Evolutionary conservation across 2,888 invertebrate species (phyloP), one percentile per base, ranked within the genome.

Genomic region (Torymus tubicola): DNA sequence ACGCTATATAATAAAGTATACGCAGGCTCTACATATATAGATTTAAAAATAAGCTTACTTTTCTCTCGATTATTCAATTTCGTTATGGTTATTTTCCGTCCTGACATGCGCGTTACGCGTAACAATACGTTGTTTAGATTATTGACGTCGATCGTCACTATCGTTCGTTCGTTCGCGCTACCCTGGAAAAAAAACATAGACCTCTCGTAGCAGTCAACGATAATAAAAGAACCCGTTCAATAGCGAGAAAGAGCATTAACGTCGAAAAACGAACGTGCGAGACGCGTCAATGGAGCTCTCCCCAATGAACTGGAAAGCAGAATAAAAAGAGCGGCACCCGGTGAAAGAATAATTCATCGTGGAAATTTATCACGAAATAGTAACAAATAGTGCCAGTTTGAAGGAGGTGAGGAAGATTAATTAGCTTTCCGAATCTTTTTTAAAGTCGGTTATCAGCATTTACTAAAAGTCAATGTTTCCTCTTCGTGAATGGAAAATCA

Each of bases 181-280:
- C 42, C 42, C 42, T 42, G 42, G 8, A 58, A 69, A 74, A 79
- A 73, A 79, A 57, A 42, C 10, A 14, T 57, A 16, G 10, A n/a
- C 52, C 21, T 16, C 67, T 21, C 50, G 18, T 60, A 64, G 53
- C 10, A 55, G 79, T 69, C 69, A 42, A 74, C 72, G 76, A 77
- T 73, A 81, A 81, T 81, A 81, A 69, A 81, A 81, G 68, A 72
- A 58, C 68, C 14, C 72, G 72, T 77, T 80, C 76, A 60, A 77
- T 80, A 68, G 76, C 68, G 63, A 81, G 68, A 76, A 74, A 69
- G 69, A 67, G 76, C 67, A 64, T 75, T 74, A 70, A 63, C 69
- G 57, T 60, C 65, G 80, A 79, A 70, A 65, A 73, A 74, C 57
- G 74, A 69, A 70, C 57, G 68, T 24, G 57, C 61, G 68, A 72